A percentile compares a stretch with the other conserved stretches of the same genome.
Evolutionary conservation across 2,113 vertebrate genomes (phyloP).

Genomic region (Benitochromis conjunctus): DNA sequence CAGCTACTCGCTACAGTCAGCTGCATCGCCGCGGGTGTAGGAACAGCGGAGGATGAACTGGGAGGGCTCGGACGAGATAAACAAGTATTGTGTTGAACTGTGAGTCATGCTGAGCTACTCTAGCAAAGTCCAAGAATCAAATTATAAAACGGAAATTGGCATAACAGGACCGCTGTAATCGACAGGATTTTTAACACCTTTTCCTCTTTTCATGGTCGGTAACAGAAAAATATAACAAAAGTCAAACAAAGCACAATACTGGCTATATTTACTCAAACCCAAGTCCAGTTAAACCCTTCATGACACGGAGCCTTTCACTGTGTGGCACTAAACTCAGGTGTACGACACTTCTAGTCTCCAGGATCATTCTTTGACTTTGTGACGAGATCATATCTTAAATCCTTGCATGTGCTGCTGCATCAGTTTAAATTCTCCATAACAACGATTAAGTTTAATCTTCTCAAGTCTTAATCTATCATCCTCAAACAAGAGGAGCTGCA

Average conservation of each 20-base stretch:
- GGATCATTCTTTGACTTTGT: not conserved
- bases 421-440: not conserved
- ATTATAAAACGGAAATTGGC: not conserved
- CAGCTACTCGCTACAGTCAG: not conserved
- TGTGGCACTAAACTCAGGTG: not conserved
- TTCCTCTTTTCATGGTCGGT: not conserved
- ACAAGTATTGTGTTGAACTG: not conserved
- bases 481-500: not conserved
- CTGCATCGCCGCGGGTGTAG: not conserved
- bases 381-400: not conserved
- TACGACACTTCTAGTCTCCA: accelerated
- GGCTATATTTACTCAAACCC: not conserved
- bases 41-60: not conserved
- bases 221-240: not conserved
- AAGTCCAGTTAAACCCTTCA: not conserved
- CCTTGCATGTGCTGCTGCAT: not conserved
- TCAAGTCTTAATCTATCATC: not conserved
- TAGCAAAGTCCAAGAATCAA: not conserved
- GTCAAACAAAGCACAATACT: not conserved
- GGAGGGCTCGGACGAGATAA: not conserved
- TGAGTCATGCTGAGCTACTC: not conserved
- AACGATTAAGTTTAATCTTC: not conserved
- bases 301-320: not conserved
- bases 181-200: not conserved
- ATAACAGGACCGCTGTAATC: not conserved